phyloP scores from a whole-genome alignment of 2,888 invertebrate species.

The Platypus cylindrus region DNA sequence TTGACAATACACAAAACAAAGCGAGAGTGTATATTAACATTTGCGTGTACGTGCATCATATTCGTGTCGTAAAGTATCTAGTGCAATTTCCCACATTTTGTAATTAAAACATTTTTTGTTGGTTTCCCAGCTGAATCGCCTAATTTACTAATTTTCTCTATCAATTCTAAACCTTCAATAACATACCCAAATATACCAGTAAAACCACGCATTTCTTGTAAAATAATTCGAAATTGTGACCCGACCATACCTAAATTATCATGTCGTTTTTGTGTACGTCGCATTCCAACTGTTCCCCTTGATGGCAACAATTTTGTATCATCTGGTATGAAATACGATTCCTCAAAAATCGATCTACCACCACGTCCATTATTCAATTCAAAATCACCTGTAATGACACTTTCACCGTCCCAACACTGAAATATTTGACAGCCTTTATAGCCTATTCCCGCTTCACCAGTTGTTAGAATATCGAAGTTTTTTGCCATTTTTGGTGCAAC shows the following conservation, averaged over 20 bases:
- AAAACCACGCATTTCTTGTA: conserved; percentile 72
- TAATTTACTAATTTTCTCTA: conserved; percentile 64
- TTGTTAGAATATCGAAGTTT: conserved; percentile 59
- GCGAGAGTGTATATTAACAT: too few relatives aligned
- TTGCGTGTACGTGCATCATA: too few relatives aligned
- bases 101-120: conserved; percentile 57
- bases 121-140: conserved; percentile 70
- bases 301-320: conserved; percentile 64
- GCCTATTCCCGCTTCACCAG: conserved; percentile 61
- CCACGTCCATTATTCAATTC: conserved; percentile 71
- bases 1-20: too few relatives aligned
- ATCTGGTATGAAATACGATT: conserved; percentile 68
- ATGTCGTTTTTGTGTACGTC: conserved; percentile 66
- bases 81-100: conserved; percentile 61
- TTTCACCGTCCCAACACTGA: conserved; percentile 73
- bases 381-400: conserved; percentile 70
- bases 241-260: conserved; percentile 73
- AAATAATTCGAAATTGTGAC: conserved; percentile 69
- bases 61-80: too few relatives aligned
- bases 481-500: conserved; percentile 71
- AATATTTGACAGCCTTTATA: conserved; percentile 71
- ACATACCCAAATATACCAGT: conserved; percentile 73
- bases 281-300: conserved; percentile 70
- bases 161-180: conserved; percentile 64
- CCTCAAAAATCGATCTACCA: conserved; percentile 63